Evolutionary conservation across 2,797 vertebrate genomes (phyloP), one percentile per base, ranked within the genome.

Genomic region (Enteromius mattozi): DNA sequence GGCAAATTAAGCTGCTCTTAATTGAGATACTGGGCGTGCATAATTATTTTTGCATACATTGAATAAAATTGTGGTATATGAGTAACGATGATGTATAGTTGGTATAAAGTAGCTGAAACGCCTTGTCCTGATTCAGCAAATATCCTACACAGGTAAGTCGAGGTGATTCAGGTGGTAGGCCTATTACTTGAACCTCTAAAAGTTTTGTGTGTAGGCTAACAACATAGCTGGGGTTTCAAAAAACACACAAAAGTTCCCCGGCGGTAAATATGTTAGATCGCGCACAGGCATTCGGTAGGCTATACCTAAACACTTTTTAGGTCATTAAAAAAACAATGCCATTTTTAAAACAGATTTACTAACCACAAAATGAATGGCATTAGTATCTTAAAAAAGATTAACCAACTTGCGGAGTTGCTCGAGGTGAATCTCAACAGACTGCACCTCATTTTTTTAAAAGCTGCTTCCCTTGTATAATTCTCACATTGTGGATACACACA

Each of bases 1-100:
- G 19, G 51, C 78, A 66, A 85, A 85, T 90, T 79, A 86, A 88
- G 80, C 75, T 42, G 17, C 69, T 74, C 56, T 85, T 80, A 78
- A 85, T 84, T 83, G 56, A 78, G 83, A 78, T 49, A 54, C 54
- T 78, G 66, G 54, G 47, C 54, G 30, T 71, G 54, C 72, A 61
- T 78, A 40, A 76, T 81, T 42, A 74, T 54, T 82, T 86, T 56
- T 76, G 77, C 81, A 74, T 80, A 37, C 78, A 82, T 70, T 61
- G 54, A 84, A 70, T 71, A 79, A 27, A 63, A 47, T 45, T 24
- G 56, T 56, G 45, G 42, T 65, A 49, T 76, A 54, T 16, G 33
- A n/a, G 71, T 42, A 76, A 83, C n/a, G 8, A 77, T 45, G 35
- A 68, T 68, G 3, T 40, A 75, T 54, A 63, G 24, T 68, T 77